Base-by-base conservation (phyloP, 2,113 vertebrate genomes). In the Fukomys damarensis region DNA sequence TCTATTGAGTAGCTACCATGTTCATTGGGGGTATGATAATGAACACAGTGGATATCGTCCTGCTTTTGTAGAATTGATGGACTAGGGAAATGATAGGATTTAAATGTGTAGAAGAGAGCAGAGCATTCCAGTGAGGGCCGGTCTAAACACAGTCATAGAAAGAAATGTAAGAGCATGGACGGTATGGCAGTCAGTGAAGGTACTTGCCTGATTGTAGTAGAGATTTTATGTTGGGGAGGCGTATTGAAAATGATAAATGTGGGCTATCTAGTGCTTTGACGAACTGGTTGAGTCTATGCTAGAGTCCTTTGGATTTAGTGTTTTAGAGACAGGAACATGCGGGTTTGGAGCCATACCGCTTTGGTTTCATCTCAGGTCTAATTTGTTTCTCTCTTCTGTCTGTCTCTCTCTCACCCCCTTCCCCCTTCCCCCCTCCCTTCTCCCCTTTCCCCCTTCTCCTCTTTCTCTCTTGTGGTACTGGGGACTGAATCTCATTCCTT, bases 51-150 rank as follows among this genome's bases (percentile, higher is more conserved):
- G 41, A 86, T 88, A 7, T 10, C 52, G 14, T 86, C 41, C 26
- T 91, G 74, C 41, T 94, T 91, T 86, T 91, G 19, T 93, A 74
- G 65, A 85, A 11, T 66, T 92, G 93, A 84, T 14, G 84, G 70
- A 72, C 30, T 38, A 76, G 76, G 81, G 59, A 85, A 59, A 38
- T 76, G 76, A 81, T 87, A 72, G 22, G 41, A 88, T 95, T 95
- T 97, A 92, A 89, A 84, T 76, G 84, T 80, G 28, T 93, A 35
- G 54, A 94, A 91, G 86, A 96, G 32, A 88, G 26, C 58, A 96
- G 32, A 88, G 26, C 58, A n/a, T 93, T 91, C 24, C 79, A 91
- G 58, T 91, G 61, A 96, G 76, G 32, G 72, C 22, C 35, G 43
- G 19, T 80, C 11, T 94, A 70, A 68, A 86, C 59, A 81, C 89